These are phyloP conservation scores for Drosophila algonquin DNA, from an alignment of 2,888 invertebrate genomes.

Conservation along the genomic window DNA sequence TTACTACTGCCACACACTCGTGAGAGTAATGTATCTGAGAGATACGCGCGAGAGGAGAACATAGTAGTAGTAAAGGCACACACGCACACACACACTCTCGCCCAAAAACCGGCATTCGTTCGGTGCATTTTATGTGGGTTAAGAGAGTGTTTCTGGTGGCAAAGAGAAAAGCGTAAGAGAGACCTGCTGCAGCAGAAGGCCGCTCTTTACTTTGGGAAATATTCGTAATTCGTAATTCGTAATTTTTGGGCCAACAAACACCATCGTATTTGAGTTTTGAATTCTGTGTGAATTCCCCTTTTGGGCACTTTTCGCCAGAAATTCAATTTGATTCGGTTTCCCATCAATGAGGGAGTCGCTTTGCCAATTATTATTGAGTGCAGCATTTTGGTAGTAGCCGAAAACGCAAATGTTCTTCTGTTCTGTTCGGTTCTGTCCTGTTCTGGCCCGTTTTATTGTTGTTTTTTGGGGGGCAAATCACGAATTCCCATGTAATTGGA, in stretches of 20 bases:
- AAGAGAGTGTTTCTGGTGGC: not conserved
- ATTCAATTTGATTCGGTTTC: conserved; percentile 9
- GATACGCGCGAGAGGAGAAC: conserved; percentile 47
- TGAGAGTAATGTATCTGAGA: conserved; percentile 66
- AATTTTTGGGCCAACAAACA: not conserved
- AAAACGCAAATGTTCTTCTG: conserved; percentile 5
- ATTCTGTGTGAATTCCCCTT: conserved; percentile 25
- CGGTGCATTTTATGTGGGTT: conserved; percentile 61
- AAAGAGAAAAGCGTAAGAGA: conserved; percentile 25
- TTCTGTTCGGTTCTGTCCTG: too few species aligned
- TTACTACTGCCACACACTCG: conserved; percentile 50
- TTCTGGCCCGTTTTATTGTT: not conserved
- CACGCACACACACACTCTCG: conserved; percentile 10
- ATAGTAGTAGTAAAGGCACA: conserved; percentile 30
- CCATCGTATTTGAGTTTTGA: conserved; percentile 3
- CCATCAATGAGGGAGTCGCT: not conserved
- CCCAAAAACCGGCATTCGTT: conserved; percentile 48
- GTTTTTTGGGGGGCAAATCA: not conserved
- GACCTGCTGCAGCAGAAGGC: conserved; percentile 1
- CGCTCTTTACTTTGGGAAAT: conserved; percentile 12
- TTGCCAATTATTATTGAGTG: conserved; percentile 20
- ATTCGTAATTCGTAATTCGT: too few species aligned
- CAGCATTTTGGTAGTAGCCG: conserved; percentile 17
- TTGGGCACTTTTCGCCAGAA: conserved; percentile 9
- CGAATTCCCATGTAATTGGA: not conserved